phyloP scores from a whole-genome alignment of 2,113 vertebrate species.

The Heterochromis multidens region DNA sequence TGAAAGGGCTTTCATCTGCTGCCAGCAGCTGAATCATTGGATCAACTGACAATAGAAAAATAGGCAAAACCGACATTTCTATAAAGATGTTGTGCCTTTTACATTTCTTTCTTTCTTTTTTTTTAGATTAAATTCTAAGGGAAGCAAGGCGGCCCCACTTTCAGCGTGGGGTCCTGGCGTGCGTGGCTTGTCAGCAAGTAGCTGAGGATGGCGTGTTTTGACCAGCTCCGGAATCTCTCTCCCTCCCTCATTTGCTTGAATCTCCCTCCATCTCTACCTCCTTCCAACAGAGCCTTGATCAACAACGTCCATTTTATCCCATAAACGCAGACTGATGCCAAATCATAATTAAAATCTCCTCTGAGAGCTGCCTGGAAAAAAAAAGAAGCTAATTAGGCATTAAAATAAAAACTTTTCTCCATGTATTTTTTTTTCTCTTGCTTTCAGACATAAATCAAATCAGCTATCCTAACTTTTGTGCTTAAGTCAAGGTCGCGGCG shows the following conservation, averaged over 20 bases:
- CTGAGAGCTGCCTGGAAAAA: conserved; percentile 35
- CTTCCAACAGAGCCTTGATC: conserved; percentile 66
- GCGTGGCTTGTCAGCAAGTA: conserved; percentile 8
- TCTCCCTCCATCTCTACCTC: conserved; percentile 43
- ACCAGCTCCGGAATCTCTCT: conserved; percentile 10
- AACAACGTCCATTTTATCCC: conserved; percentile 64
- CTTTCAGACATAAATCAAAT: conserved; percentile 42
- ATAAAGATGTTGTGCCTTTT: neutral
- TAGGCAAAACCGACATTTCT: neutral
- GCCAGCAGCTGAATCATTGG: neutral
- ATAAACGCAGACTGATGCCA: conserved; percentile 55
- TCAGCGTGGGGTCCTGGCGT: neutral
- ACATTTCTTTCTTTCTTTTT: neutral
- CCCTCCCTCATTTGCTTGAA: conserved; percentile 22
- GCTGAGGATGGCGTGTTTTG: conserved; percentile 10
- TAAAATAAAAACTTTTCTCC: conserved; percentile 36
- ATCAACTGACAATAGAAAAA: neutral
- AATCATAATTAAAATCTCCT: conserved; percentile 77
- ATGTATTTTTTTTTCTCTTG: conserved; percentile 19
- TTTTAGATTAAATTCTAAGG: neutral
- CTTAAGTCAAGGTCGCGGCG: neutral
- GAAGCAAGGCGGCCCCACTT: neutral
- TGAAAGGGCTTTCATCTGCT: conserved; percentile 6
- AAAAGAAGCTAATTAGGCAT: conserved; percentile 67
- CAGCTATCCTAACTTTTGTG: conserved; percentile 14